These are phyloP conservation scores for Pissodes strobi DNA, from an alignment of 1,140 invertebrate genomes.

Conservation along the genomic window DNA sequence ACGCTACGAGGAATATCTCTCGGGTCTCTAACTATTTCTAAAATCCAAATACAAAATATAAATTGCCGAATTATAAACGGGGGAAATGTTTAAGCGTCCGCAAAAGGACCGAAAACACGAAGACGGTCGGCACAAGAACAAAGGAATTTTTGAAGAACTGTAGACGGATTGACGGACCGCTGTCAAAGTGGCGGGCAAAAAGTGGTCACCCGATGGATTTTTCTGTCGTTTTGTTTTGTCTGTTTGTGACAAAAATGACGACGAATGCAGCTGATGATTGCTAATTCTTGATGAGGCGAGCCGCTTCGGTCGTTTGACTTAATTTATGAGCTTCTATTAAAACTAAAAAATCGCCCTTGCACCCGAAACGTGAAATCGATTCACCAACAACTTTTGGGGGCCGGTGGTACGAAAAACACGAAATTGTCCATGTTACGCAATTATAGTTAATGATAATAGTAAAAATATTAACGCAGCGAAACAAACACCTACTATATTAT, in stretches of 20 bases:
- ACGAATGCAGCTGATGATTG: slow-evolving; percentile 34
- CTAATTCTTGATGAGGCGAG: slow-evolving; percentile 29
- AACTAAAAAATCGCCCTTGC: slow-evolving; percentile 7
- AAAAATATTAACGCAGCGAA: too few relatives aligned
- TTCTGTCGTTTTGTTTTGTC: slow-evolving; percentile 35
- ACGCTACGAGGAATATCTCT: neutral
- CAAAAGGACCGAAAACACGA: slow-evolving; percentile 36
- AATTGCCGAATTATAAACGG: slow-evolving; percentile 48
- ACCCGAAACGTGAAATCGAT: neutral
- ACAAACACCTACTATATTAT: too few relatives aligned
- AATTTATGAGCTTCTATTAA: slow-evolving; percentile 19
- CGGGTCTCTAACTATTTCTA: slow-evolving; percentile 45
- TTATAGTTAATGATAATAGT: too few relatives aligned
- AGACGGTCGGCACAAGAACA: slow-evolving; percentile 39
- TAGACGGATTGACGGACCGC: slow-evolving; percentile 45
- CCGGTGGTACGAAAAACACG: too few relatives aligned
- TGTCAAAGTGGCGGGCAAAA: slow-evolving; percentile 44
- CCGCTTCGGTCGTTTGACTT: slow-evolving; percentile 16
- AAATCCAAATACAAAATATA: slow-evolving; percentile 48
- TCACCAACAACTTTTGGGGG: too few relatives aligned
- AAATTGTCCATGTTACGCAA: too few relatives aligned
- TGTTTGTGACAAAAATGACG: slow-evolving; percentile 38
- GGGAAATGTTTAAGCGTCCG: slow-evolving; percentile 44
- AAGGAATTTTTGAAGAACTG: slow-evolving; percentile 48
- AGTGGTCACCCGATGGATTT: slow-evolving; percentile 37